Evolutionary conservation across 2,888 invertebrate genomes (phyloP).

Genomic region (Synanthedon tipuliformis): DNA sequence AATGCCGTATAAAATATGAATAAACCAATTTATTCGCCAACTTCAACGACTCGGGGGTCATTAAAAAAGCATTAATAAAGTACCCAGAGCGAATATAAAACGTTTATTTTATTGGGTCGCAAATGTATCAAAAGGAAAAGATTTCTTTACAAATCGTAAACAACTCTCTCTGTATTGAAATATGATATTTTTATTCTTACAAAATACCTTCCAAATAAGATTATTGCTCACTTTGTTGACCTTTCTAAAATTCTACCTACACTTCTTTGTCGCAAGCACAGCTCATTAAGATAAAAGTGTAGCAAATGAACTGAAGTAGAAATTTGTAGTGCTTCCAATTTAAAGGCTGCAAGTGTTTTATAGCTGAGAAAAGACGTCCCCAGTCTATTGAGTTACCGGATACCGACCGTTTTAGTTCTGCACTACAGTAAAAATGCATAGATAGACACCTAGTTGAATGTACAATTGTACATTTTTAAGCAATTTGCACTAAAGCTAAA

Average conservation of each 20-base stretch:
- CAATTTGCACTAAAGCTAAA: too few relatives aligned
- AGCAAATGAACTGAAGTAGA: conserved; percentile 14
- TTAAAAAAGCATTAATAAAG: conserved; percentile 19
- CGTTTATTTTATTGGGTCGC: conserved; percentile 3
- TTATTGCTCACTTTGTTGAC: conserved; percentile 16
- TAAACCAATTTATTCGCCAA: conserved; percentile 10
- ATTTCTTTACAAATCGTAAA: not conserved
- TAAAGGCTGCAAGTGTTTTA: conserved; percentile 19
- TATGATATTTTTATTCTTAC: conserved; percentile 10
- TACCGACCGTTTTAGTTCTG: not conserved
- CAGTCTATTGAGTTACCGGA: conserved; percentile 27
- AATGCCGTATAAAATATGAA: conserved; percentile 1
- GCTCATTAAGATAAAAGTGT: conserved; percentile 23
- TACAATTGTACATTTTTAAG: too few relatives aligned
- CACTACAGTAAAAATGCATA: too few relatives aligned
- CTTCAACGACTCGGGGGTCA: conserved; percentile 12
- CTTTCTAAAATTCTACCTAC: conserved; percentile 12
- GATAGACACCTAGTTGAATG: too few relatives aligned
- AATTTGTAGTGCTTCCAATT: conserved; percentile 23
- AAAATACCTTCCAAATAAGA: conserved; percentile 3
- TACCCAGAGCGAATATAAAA: conserved; percentile 10
- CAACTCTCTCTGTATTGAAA: not conserved
- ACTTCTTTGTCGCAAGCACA: conserved; percentile 21
- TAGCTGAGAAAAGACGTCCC: conserved; percentile 13
- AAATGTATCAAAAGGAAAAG: conserved; percentile 2